phyloP scores from a whole-genome alignment of 2,113 vertebrate genomes.

The Limnothrissa miodon region DNA sequence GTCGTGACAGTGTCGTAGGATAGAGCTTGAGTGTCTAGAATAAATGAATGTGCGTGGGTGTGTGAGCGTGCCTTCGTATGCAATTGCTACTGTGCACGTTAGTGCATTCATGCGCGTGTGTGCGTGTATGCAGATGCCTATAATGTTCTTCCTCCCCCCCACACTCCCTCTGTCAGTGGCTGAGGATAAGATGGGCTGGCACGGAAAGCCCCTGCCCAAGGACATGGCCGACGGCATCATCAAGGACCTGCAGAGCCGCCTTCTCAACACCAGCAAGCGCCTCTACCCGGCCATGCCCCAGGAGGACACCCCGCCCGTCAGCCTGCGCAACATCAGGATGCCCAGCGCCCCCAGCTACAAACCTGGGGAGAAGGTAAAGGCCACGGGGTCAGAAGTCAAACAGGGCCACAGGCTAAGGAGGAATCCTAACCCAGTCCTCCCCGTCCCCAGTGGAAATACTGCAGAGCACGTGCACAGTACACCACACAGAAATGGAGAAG shows the following conservation, averaged over 20 bases:
- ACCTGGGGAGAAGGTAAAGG: constrained; percentile 85
- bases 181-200: constrained; percentile 93
- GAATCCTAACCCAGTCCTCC: neutral
- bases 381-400: neutral
- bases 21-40: neutral
- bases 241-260: constrained; percentile 82
- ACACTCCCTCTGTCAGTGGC: constrained; percentile 66
- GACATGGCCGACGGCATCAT: constrained; percentile 87
- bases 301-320: constrained; percentile 82
- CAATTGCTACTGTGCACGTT: neutral
- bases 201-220: constrained; percentile 88
- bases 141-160: neutral
- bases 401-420: neutral
- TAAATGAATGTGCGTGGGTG: neutral
- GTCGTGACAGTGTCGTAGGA: neutral
- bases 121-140: constrained; percentile 26
- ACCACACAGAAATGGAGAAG: neutral
- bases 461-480: neutral
- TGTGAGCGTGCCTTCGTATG: neutral
- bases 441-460: neutral
- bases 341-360: constrained; percentile 87
- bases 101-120: neutral
- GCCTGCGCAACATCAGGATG: constrained; percentile 87
- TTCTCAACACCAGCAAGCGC: constrained; percentile 85
- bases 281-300: constrained; percentile 79